phyloP scores from a whole-genome alignment of 2,888 invertebrate genomes.

The Antheraea assamensis region DNA sequence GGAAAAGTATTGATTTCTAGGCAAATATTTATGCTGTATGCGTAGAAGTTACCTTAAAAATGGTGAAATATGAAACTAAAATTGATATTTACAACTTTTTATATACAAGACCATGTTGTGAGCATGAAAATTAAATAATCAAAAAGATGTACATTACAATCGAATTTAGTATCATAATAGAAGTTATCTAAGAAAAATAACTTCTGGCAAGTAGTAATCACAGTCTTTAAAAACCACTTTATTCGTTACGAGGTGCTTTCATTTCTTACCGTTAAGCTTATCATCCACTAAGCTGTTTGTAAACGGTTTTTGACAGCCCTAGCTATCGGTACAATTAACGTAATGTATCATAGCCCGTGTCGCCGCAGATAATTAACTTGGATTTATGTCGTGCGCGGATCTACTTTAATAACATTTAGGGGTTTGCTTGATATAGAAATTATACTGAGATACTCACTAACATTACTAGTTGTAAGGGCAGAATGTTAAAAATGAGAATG shows the following conservation, averaged over 20 bases:
- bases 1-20: too few species aligned
- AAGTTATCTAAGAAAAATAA: background rate
- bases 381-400: slow-evolving; percentile 13
- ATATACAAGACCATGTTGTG: too few species aligned
- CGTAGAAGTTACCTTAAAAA: background rate
- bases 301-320: background rate
- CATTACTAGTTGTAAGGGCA: background rate
- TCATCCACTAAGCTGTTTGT: background rate
- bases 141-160: background rate
- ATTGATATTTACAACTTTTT: too few species aligned
- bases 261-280: background rate
- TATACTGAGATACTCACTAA: background rate
- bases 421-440: slow-evolving; percentile 3
- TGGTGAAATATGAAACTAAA: background rate
- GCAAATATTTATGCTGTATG: background rate
- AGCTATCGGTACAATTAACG: slow-evolving; percentile 10
- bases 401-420: slow-evolving; percentile 11
- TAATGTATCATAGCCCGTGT: slow-evolving; percentile 14
- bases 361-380: slow-evolving; percentile 16
- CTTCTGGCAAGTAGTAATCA: background rate
- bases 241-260: too few species aligned
- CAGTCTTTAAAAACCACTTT: background rate
- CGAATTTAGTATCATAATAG: background rate
- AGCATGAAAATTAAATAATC: too few species aligned
- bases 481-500: background rate